A percentile compares a stretch with the other conserved stretches of the same genome.
Conservation (phyloP, 2,797 vertebrate species). For the Merluccius polli region DNA sequence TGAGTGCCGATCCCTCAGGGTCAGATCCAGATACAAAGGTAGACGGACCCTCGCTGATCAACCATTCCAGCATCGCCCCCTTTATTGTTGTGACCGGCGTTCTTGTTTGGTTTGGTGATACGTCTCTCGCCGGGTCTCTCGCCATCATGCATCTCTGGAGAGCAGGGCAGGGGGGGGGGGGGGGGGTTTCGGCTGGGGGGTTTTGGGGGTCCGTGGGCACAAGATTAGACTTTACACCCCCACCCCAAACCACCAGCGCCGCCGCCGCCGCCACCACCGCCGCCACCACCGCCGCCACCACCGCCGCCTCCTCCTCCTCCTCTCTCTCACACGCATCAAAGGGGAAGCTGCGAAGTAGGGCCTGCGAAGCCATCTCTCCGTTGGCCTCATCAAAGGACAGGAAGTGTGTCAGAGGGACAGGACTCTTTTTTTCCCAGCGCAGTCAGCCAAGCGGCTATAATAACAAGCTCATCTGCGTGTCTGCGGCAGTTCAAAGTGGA, state of each 20-base stretch:
- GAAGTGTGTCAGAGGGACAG: conserved; percentile 80
- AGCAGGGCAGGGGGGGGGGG: conserved; percentile 16
- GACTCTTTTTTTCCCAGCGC: conserved; percentile 73
- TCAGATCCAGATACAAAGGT: too few species aligned
- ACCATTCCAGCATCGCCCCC: neutral
- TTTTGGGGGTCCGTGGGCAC: conserved; percentile 48
- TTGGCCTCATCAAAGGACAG: conserved; percentile 82
- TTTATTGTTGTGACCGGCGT: neutral
- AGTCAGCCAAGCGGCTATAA: conserved; percentile 64
- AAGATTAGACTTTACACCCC: conserved; percentile 52
- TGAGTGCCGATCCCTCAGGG: conserved; percentile 32
- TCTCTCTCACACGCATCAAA: conserved; percentile 72
- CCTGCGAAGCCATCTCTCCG: conserved; percentile 72
- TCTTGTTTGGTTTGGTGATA: conserved; percentile 30
- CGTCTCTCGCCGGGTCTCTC: conserved; percentile 28
- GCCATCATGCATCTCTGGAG: conserved; percentile 12
- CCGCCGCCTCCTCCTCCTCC: conserved; percentile 53
- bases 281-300: too few species aligned
- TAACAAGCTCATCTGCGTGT: conserved; percentile 76
- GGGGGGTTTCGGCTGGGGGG: conserved; percentile 40
- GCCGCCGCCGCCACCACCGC: too few species aligned
- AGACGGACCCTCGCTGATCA: neutral
- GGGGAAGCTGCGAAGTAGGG: conserved; percentile 67
- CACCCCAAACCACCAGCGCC: neutral
- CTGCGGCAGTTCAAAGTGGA: conserved; percentile 70